Conservation (phyloP, 1,140 invertebrate genomes). For the Orius laevigatus region DNA sequence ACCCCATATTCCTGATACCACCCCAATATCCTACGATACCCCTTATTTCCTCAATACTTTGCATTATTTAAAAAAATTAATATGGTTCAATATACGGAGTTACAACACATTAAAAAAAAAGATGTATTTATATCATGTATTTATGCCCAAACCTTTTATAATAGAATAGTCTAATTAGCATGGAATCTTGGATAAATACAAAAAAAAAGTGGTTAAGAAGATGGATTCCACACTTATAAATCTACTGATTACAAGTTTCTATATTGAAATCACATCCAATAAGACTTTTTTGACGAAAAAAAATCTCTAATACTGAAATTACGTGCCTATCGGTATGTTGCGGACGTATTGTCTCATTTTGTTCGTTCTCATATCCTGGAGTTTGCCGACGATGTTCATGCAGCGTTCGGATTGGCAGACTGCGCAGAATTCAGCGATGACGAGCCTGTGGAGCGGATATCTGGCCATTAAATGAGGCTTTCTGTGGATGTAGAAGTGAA, state of each 20-base stretch:
- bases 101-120: too few species aligned
- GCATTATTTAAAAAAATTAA: too few species aligned
- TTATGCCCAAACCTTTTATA: too few species aligned
- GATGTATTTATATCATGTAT: too few species aligned
- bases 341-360: conserved; percentile 10
- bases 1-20: too few species aligned
- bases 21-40: too few species aligned
- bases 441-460: conserved; percentile 24
- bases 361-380: conserved; percentile 29
- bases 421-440: conserved; percentile 35
- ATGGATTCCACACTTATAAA: conserved; percentile 2
- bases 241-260: neutral
- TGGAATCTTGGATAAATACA: neutral
- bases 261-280: conserved; percentile 2
- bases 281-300: neutral
- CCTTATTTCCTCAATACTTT: too few species aligned
- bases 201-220: neutral
- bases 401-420: conserved; percentile 33
- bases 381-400: conserved; percentile 29
- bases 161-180: neutral
- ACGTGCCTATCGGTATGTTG: conserved; percentile 5
- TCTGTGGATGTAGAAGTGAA: conserved; percentile 2
- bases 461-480: conserved; percentile 20
- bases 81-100: too few species aligned
- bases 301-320: neutral